Base-by-base conservation (phyloP, 2,113 vertebrate species). In the Ploceus nigricollis region DNA sequence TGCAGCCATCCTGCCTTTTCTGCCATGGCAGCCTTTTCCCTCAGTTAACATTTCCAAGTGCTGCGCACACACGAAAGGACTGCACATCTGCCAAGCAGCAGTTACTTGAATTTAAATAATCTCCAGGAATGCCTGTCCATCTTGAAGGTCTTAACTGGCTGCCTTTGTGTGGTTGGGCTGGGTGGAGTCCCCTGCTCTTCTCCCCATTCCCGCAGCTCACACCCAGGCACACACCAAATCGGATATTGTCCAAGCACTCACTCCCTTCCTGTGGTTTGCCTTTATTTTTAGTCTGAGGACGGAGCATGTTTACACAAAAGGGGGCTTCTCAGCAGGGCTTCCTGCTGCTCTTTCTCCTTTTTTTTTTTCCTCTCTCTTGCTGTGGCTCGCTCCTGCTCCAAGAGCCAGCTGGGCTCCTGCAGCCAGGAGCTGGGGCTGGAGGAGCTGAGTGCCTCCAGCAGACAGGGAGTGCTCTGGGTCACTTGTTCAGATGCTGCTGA, bases 181-280 rank as follows among this genome's bases (percentile, higher is more conserved):
- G 97, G 94, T 97, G 96, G 97, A 95, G 97, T 91, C 76, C 92
- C 61, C 93, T 51, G 76, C 96, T 96, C 76, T 82, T 95, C 81
- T 95, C 93, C 90, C 88, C 35, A 7, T 90, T 97, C 94, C 94
- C 87, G 87, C 87, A 79, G 83, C 92, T 94, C 96, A 96, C 94
- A 96, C 93, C 93, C 86, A 93, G 91, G 95, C 97, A 91, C 92
- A 95, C 92, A 96, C 84, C 91, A 88, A 72, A 89, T 83, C 79
- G 92, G 96, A 93, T 97, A 95, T 94, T 97, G 94, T 97, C 97
- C 97, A 95, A 96, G 79, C 91, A 94, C 93, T 97, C 97, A 96
- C 95, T 97, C 97, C 95, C 96, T 97, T 97, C 97, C 97, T 97
- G 93, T 92, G 96, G 92, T 92, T 97, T 94, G 96, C 90, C 92